These are phyloP conservation scores for Monomorium pharaonis DNA, from an alignment of 1,140 invertebrate genomes.

Conservation along the genomic window DNA sequence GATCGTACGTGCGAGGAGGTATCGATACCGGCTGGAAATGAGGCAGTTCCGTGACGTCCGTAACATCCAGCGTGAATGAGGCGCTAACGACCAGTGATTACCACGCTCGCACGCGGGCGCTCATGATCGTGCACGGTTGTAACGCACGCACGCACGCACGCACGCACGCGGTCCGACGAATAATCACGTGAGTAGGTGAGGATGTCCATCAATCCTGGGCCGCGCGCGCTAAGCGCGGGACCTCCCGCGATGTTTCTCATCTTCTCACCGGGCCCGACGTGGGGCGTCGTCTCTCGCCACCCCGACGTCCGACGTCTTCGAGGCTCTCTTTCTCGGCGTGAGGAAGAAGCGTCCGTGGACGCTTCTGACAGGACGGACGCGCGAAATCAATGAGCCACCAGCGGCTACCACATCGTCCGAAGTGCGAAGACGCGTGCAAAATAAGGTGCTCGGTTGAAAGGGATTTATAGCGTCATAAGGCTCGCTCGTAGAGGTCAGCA, in stretches of 20 bases:
- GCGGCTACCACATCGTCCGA: slow-evolving; percentile 44
- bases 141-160: slow-evolving; percentile 22
- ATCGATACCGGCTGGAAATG: slow-evolving; percentile 71
- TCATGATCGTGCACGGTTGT: slow-evolving; percentile 1
- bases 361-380: slow-evolving; percentile 40
- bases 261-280: slow-evolving; percentile 74
- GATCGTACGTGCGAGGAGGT: slow-evolving; percentile 45
- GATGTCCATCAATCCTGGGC: slow-evolving; percentile 81
- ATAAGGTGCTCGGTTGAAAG: slow-evolving; percentile 13
- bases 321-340: slow-evolving; percentile 13
- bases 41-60: slow-evolving; percentile 67
- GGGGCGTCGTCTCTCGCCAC: slow-evolving; percentile 58
- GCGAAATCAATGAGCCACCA: slow-evolving; percentile 57
- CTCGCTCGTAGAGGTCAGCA: background rate
- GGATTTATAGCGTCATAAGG: background rate
- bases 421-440: slow-evolving; percentile 31
- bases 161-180: slow-evolving; percentile 55
- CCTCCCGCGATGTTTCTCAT: slow-evolving; percentile 83
- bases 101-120: slow-evolving; percentile 22
- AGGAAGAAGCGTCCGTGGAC: slow-evolving; percentile 35
- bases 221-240: slow-evolving; percentile 66
- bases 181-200: slow-evolving; percentile 72
- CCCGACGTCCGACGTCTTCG: background rate
- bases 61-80: slow-evolving; percentile 77
- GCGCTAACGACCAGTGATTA: slow-evolving; percentile 81